Percentiles rank a stretch among this genome's conserved stretches.
phyloP scores from a whole-genome alignment of 2,888 invertebrate species.

The Tillus elongatus region DNA sequence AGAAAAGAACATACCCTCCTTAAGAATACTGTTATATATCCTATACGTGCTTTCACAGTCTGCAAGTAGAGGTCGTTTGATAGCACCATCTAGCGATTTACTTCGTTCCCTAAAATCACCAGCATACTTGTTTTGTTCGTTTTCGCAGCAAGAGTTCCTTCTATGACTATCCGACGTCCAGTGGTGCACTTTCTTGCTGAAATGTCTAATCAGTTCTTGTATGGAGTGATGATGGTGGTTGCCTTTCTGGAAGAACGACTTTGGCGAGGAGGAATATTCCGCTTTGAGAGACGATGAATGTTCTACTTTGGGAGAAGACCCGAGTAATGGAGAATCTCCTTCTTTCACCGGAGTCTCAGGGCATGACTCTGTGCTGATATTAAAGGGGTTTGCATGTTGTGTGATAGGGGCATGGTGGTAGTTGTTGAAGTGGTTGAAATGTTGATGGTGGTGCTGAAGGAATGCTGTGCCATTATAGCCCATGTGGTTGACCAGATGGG shows the following conservation, averaged over 20 bases:
- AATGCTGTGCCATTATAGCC: no score
- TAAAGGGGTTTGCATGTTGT: constrained; percentile 18
- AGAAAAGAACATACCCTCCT: constrained; percentile 61
- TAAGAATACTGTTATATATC: constrained; percentile 70
- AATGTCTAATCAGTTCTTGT: constrained; percentile 66
- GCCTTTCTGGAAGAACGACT: constrained; percentile 23
- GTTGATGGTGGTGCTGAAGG: constrained; percentile 33
- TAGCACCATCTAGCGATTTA: constrained; percentile 63
- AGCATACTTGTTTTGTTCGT: no score
- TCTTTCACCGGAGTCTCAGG: constrained; percentile 31
- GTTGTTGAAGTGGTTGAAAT: constrained; percentile 20
- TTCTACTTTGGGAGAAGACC: constrained; percentile 22
- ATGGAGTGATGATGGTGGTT: constrained; percentile 55
- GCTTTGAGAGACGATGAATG: constrained; percentile 27
- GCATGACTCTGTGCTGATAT: constrained; percentile 31
- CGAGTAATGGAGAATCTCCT: constrained; percentile 23
- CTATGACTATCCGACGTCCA: constrained; percentile 47
- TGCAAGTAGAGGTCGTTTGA: constrained; percentile 48
- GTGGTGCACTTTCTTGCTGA: constrained; percentile 64
- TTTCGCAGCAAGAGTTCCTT: constrained; percentile 40
- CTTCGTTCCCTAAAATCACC: constrained; percentile 68
- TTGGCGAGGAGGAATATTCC: constrained; percentile 22
- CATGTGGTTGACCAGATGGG: no score
- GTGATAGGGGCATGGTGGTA: constrained; percentile 27
- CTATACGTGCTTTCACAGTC: constrained; percentile 76